phyloP scores from a whole-genome alignment of 2,888 invertebrate genomes.

The Uloborus plumipes region DNA sequence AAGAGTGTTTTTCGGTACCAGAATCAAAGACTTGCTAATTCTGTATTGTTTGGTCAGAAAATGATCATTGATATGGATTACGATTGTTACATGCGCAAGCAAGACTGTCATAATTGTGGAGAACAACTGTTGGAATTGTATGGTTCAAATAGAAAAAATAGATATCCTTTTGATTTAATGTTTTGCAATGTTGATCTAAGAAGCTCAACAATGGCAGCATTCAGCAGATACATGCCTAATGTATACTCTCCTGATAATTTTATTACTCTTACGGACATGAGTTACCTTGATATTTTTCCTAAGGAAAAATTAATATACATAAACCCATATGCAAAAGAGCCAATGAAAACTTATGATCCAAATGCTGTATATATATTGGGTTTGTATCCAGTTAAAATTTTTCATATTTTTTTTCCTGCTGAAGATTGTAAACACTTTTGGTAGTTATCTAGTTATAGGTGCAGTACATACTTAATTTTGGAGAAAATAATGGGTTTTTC shows the following conservation, averaged over 20 bases:
- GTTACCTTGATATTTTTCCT: constrained; percentile 86
- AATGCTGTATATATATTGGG: constrained; percentile 90
- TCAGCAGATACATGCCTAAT: constrained; percentile 50
- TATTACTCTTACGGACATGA: constrained; percentile 79
- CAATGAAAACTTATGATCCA: constrained; percentile 79
- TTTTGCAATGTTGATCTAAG: constrained; percentile 70
- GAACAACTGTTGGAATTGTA: constrained; percentile 84
- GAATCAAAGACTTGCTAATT: constrained; percentile 75
- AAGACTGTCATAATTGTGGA: constrained; percentile 82
- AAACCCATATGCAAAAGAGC: constrained; percentile 84
- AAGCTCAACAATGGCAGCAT: constrained; percentile 28
- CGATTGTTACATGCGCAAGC: constrained; percentile 81
- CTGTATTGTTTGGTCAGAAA: constrained; percentile 79
- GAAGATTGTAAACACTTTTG: too few relatives aligned
- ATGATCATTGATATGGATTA: constrained; percentile 88
- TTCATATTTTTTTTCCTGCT: too few relatives aligned
- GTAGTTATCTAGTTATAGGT: too few relatives aligned
- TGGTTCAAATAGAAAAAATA: constrained; percentile 80
- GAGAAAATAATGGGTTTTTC: too few relatives aligned
- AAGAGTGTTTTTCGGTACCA: constrained; percentile 77
- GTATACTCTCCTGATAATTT: constrained; percentile 76
- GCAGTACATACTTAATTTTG: too few relatives aligned
- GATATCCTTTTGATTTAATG: constrained; percentile 84
- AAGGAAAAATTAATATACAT: constrained; percentile 86
- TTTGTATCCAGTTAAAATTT: constrained; percentile 5